These are phyloP conservation scores for Creontiades dilutus DNA, from an alignment of 2,888 invertebrate species.

Conservation along the genomic window DNA sequence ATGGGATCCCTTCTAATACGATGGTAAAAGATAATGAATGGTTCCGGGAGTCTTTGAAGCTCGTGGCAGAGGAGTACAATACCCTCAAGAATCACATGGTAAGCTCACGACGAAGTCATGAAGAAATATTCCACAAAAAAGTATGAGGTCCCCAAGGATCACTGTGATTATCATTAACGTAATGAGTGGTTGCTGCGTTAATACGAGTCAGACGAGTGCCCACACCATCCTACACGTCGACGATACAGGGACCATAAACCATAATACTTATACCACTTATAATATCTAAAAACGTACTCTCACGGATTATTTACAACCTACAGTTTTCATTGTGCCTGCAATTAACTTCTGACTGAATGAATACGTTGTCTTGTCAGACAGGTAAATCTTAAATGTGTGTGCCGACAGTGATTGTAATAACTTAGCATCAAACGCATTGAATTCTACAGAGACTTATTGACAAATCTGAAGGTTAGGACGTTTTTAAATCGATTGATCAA, in stretches of 20 bases:
- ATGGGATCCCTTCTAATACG: conserved; percentile 5
- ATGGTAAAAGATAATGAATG: not conserved
- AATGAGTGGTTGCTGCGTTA: not conserved
- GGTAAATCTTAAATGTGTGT: too few species aligned
- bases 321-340: not conserved
- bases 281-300: not conserved
- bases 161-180: not conserved
- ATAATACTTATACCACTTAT: too few species aligned
- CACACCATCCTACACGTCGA: not conserved
- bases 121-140: not conserved
- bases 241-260: not conserved
- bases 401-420: too few species aligned
- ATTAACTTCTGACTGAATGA: too few species aligned
- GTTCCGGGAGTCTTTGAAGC: not conserved
- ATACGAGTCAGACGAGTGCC: not conserved
- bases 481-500: too few species aligned
- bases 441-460: too few species aligned
- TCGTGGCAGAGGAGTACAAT: not conserved
- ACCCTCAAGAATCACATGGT: not conserved
- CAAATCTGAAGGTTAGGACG: too few species aligned
- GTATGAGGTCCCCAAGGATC: not conserved
- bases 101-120: not conserved
- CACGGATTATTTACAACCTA: not conserved
- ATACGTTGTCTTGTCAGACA: too few species aligned
- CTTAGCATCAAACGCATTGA: too few species aligned